Percentiles rank a stretch among this genome's conserved stretches.
phyloP scores from a whole-genome alignment of 2,113 vertebrate genomes.

The Syngnathoides biaculeatus region DNA sequence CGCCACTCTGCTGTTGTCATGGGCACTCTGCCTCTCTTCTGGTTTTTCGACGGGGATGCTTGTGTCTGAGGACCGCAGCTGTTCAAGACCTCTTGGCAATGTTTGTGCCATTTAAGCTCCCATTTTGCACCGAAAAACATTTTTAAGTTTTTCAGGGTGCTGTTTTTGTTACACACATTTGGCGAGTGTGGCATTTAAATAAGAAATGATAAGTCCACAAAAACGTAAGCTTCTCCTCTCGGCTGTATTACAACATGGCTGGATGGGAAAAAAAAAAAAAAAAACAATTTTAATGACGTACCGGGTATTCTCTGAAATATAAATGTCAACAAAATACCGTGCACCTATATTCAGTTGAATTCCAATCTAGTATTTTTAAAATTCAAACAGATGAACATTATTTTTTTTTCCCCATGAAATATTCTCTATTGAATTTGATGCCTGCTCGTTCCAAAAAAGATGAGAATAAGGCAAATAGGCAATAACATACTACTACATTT shows the following conservation, averaged over 20 bases:
- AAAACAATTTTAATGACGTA: too few relatives aligned
- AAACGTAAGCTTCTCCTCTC: conserved; percentile 23
- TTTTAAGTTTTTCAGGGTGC: neutral
- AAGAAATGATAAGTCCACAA: conserved; percentile 18
- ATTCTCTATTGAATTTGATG: too few relatives aligned
- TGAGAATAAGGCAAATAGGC: too few relatives aligned
- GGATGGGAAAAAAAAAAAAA: too few relatives aligned
- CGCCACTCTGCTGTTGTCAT: conserved; percentile 55
- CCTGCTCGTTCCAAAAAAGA: too few relatives aligned
- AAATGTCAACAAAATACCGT: too few relatives aligned
- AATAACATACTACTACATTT: too few relatives aligned
- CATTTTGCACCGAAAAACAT: neutral
- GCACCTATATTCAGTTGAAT: too few relatives aligned
- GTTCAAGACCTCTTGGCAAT: conserved; percentile 25
- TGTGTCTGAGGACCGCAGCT: conserved; percentile 16
- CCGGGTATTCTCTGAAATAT: too few relatives aligned
- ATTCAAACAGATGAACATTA: too few relatives aligned
- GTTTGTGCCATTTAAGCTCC: conserved; percentile 2
- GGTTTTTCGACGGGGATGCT: conserved; percentile 24
- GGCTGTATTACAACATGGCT: conserved; percentile 3
- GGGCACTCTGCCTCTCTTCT: conserved; percentile 40
- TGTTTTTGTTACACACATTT: neutral
- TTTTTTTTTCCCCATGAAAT: too few relatives aligned
- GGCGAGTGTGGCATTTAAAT: neutral
- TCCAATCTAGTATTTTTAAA: too few relatives aligned